Conservation (phyloP, 1,140 invertebrate genomes). For the Pantala flavescens region DNA sequence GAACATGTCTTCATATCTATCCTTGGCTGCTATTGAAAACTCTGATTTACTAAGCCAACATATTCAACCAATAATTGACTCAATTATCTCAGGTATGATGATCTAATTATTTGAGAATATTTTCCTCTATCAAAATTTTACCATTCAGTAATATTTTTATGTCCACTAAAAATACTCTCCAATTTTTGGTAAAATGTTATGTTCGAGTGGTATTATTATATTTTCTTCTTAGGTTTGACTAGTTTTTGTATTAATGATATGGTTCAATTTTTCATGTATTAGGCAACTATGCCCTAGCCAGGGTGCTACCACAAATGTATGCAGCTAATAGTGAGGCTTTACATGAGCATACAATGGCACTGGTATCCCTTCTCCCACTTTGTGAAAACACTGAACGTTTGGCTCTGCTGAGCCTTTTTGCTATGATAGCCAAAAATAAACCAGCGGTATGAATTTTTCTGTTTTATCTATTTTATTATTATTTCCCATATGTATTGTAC, state of each 20-base stretch:
- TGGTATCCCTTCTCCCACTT: constrained; percentile 67
- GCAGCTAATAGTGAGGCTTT: constrained; percentile 73
- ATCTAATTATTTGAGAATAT: too few relatives aligned
- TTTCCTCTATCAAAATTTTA: too few relatives aligned
- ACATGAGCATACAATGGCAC: constrained; percentile 67
- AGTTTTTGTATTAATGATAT: too few relatives aligned
- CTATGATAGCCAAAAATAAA: constrained; percentile 66
- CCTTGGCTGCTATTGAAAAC: constrained; percentile 84
- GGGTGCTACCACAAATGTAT: constrained; percentile 80
- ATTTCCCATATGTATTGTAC: background rate
- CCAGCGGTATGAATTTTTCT: constrained; percentile 48
- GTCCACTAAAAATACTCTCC: too few relatives aligned
- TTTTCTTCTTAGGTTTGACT: too few relatives aligned
- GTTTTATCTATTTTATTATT: background rate
- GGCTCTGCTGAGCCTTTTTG: constrained; percentile 68
- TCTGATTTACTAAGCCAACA: constrained; percentile 72
- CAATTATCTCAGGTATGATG: constrained; percentile 64
- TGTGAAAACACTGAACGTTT: constrained; percentile 75
- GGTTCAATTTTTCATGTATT: background rate
- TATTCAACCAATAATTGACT: constrained; percentile 80
- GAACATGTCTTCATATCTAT: constrained; percentile 84
- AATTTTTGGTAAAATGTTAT: too few relatives aligned
- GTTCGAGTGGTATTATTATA: too few relatives aligned
- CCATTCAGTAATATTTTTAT: too few relatives aligned
- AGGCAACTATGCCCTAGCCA: constrained; percentile 75